Evolutionary conservation across 2,888 invertebrate species (phyloP).

Genomic region (Clistopyga incitator): DNA sequence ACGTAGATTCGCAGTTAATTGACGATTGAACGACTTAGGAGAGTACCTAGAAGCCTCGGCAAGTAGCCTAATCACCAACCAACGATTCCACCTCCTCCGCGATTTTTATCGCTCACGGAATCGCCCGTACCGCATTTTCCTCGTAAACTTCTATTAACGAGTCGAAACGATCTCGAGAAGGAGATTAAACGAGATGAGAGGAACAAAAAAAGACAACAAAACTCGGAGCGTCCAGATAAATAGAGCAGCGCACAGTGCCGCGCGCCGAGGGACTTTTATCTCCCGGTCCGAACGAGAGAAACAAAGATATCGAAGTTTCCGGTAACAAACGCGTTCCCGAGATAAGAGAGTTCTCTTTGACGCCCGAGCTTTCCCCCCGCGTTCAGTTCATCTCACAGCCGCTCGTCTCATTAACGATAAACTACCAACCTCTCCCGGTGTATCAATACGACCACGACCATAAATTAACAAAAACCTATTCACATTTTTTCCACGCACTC

Average conservation of each 20-base stretch:
- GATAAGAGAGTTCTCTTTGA: slow-evolving; percentile 66
- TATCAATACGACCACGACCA: neutral
- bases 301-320: slow-evolving; percentile 77
- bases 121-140: slow-evolving; percentile 10
- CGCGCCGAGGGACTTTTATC: slow-evolving; percentile 51
- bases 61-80: slow-evolving; percentile 36
- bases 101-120: slow-evolving; percentile 50
- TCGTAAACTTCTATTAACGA: slow-evolving; percentile 42
- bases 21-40: neutral
- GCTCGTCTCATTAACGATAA: slow-evolving; percentile 5
- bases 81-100: slow-evolving; percentile 8
- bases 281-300: slow-evolving; percentile 68
- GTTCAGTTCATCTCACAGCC: slow-evolving; percentile 30
- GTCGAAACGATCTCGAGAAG: slow-evolving; percentile 22
- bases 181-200: slow-evolving; percentile 17
- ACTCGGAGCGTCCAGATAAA: slow-evolving; percentile 42
- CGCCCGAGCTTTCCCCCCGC: slow-evolving; percentile 39
- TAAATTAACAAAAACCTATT: neutral
- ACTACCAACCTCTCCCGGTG: slow-evolving; percentile 5
- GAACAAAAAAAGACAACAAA: slow-evolving; percentile 16
- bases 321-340: slow-evolving; percentile 72
- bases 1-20: too few species aligned
- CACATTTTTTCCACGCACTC: neutral
- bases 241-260: slow-evolving; percentile 30
- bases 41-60: neutral